Evolutionary conservation across 1,140 invertebrate species (phyloP).

Genomic region (Eumaeus atala): DNA sequence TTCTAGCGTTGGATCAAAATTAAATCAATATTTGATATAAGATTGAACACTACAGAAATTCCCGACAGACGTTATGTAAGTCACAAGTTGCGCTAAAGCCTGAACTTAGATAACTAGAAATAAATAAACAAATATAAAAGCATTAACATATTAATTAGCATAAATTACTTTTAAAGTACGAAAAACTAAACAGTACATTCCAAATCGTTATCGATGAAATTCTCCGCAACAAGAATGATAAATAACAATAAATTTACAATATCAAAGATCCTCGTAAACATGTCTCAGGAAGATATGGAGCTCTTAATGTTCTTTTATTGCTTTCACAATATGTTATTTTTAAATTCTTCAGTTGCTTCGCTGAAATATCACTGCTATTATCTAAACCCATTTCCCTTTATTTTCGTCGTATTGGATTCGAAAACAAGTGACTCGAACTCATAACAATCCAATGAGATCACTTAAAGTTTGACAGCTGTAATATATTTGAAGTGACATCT

Average conservation of each 20-base stretch:
- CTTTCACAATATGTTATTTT: constrained; percentile 8
- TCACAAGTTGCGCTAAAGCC: too few relatives aligned
- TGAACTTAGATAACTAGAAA: too few relatives aligned
- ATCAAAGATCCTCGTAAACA: constrained; percentile 3
- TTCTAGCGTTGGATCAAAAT: too few relatives aligned
- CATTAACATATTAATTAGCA: too few relatives aligned
- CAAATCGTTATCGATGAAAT: constrained; percentile 1
- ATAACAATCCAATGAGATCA: constrained; percentile 15
- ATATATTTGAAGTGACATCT: constrained; percentile 44
- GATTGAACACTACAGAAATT: too few relatives aligned
- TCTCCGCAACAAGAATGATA: neutral
- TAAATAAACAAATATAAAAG: too few relatives aligned
- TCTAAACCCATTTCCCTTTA: constrained; percentile 8
- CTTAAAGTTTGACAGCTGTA: constrained; percentile 24
- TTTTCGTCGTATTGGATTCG: constrained; percentile 3
- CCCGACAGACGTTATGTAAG: too few relatives aligned
- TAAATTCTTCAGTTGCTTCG: neutral
- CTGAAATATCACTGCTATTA: constrained; percentile 10
- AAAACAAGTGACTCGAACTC: constrained; percentile 1
- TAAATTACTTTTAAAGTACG: neutral
- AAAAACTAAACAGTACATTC: neutral
- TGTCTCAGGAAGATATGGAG: neutral
- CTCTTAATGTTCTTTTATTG: constrained; percentile 5
- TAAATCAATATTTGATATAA: too few relatives aligned
- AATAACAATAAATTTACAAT: constrained; percentile 8